Conservation (phyloP, 2,888 invertebrate species). For the Hyles lineata region DNA sequence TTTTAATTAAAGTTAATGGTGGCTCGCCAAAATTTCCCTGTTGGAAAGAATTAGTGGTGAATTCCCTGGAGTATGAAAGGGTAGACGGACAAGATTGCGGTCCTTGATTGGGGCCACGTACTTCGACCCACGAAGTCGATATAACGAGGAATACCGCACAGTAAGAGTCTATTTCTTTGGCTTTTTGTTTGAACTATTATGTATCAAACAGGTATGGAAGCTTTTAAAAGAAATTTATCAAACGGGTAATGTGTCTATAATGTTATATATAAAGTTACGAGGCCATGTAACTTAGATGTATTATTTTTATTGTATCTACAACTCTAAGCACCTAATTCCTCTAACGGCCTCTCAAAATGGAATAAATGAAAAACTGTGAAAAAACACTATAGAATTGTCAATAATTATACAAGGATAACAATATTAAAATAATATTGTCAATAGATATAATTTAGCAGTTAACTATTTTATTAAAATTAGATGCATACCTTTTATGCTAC, state of each 20-base stretch:
- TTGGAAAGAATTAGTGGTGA: slow-evolving; percentile 38
- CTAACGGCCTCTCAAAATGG: no score
- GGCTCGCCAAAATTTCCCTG: slow-evolving; percentile 45
- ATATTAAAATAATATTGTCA: no score
- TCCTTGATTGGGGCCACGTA: slow-evolving; percentile 42
- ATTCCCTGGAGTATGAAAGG: slow-evolving; percentile 38
- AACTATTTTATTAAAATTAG: neutral
- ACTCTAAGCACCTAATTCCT: no score
- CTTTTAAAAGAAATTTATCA: neutral
- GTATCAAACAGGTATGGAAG: neutral
- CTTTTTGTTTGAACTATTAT: slow-evolving; percentile 4
- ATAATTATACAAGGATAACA: no score
- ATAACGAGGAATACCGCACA: slow-evolving; percentile 43
- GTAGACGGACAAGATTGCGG: slow-evolving; percentile 41
- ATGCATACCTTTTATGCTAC: neutral
- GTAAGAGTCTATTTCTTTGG: slow-evolving; percentile 35
- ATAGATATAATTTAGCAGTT: no score
- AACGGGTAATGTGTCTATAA: neutral
- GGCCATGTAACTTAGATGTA: no score
- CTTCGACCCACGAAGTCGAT: slow-evolving; percentile 41
- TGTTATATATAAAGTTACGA: no score
- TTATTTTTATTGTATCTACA: no score
- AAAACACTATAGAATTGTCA: no score
- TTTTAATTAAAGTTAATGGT: slow-evolving; percentile 52
- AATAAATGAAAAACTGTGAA: no score